Conservation (phyloP, 2,797 vertebrate species). For the Poeciliopsis paucimaculata region DNA sequence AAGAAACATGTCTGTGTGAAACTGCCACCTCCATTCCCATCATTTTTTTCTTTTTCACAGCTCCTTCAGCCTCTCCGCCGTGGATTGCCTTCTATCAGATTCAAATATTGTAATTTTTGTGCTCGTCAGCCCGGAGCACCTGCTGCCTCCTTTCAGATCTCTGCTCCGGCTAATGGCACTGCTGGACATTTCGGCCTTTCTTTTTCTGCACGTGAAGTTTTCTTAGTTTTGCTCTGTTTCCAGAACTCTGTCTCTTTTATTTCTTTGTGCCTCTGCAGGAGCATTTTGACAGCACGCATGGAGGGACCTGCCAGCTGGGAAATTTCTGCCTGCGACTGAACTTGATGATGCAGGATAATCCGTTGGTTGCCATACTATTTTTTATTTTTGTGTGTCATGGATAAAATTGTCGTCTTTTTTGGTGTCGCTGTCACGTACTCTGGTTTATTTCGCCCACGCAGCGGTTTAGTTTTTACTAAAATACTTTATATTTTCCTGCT, state of each 20-base stretch:
- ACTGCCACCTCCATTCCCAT: neutral
- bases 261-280: constrained; percentile 7
- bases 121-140: constrained; percentile 11
- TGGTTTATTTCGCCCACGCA: neutral
- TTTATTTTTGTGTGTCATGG: neutral
- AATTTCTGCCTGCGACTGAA: constrained; percentile 6
- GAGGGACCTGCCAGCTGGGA: constrained; percentile 8
- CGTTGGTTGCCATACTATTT: neutral
- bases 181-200: neutral
- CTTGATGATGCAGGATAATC: constrained; percentile 12
- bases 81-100: neutral
- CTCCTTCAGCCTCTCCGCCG: neutral
- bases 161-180: neutral
- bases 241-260: neutral
- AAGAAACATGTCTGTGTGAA: neutral
- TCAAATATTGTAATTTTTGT: constrained; percentile 9
- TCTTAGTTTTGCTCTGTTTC: neutral
- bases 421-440: neutral
- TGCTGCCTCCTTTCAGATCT: constrained; percentile 6
- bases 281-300: constrained; percentile 12
- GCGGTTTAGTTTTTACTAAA: neutral
- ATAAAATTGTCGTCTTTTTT: constrained; percentile 5
- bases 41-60: neutral
- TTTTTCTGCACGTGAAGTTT: neutral
- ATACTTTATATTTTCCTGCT: neutral